Conservation (phyloP, 1,140 invertebrate species). For the Pseudomyrmex cubaensis region DNA sequence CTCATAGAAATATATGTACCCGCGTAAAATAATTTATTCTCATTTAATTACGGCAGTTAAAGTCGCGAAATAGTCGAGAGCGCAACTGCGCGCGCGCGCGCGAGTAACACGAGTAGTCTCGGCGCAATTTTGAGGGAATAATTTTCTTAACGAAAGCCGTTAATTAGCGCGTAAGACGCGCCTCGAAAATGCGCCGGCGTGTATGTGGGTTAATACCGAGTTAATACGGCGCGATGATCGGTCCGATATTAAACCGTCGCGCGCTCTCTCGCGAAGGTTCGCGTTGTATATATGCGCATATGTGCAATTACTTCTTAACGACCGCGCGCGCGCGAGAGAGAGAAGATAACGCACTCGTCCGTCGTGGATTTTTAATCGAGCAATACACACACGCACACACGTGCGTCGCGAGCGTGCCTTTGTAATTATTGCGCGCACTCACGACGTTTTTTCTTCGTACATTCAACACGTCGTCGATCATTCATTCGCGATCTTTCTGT, state of each 20-base stretch:
- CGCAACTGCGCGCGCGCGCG: background rate
- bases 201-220: conserved; percentile 46
- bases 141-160: conserved; percentile 49
- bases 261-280: background rate
- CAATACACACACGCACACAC: background rate
- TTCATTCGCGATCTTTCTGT: background rate
- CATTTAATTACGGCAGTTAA: conserved; percentile 9
- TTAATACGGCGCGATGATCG: conserved; percentile 31
- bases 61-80: conserved; percentile 11
- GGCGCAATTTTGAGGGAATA: background rate
- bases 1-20: background rate
- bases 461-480: conserved; percentile 39
- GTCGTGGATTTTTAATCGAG: conserved; percentile 27
- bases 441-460: background rate
- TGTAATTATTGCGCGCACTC: conserved; percentile 15
- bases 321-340: background rate
- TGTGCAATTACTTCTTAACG: conserved; percentile 35
- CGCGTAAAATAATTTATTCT: conserved; percentile 22
- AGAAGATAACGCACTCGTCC: background rate
- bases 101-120: conserved; percentile 14
- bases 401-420: no score
- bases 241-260: conserved; percentile 36
- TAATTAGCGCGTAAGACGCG: conserved; percentile 58
- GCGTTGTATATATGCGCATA: no score
- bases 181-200: background rate